Percentiles rank a stretch among this genome's conserved stretches.
Evolutionary conservation across 2,797 vertebrate species (phyloP).

Genomic region (Periophthalmus magnuspinnatus): DNA sequence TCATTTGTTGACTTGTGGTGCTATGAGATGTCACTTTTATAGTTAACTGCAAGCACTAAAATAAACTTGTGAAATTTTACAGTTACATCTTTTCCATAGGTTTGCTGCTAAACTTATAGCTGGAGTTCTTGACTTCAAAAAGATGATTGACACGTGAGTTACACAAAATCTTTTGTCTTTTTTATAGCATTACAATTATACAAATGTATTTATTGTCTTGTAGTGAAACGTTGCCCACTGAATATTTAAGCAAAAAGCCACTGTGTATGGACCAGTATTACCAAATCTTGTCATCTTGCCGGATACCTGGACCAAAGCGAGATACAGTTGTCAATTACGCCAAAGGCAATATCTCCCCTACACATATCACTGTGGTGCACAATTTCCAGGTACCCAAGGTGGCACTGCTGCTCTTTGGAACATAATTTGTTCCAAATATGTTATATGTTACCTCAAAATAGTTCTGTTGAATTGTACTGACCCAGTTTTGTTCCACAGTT

Average conservation of each 20-base stretch:
- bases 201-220: constrained; percentile 27
- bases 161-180: neutral
- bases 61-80: no score
- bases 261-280: constrained; percentile 99
- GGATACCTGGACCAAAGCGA: constrained; percentile 89
- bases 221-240: constrained; percentile 89
- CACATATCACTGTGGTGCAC: constrained; percentile 93
- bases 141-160: constrained; percentile 94
- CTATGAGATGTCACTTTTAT: no score
- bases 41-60: no score
- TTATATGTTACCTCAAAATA: neutral
- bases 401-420: constrained; percentile 16
- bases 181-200: neutral
- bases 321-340: constrained; percentile 86
- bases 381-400: constrained; percentile 89
- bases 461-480: constrained; percentile 1
- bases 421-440: neutral
- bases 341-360: constrained; percentile 77
- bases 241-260: constrained; percentile 87
- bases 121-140: constrained; percentile 94
- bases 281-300: constrained; percentile 93
- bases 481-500: constrained; percentile 76
- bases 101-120: constrained; percentile 95
- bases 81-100: constrained; percentile 65
- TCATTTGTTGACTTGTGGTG: no score